A percentile compares a stretch with the other conserved stretches of the same genome.
Evolutionary conservation across 92 coral and sea anemone species (phyloP).

Genomic region (Phenganax stokvisi): DNA sequence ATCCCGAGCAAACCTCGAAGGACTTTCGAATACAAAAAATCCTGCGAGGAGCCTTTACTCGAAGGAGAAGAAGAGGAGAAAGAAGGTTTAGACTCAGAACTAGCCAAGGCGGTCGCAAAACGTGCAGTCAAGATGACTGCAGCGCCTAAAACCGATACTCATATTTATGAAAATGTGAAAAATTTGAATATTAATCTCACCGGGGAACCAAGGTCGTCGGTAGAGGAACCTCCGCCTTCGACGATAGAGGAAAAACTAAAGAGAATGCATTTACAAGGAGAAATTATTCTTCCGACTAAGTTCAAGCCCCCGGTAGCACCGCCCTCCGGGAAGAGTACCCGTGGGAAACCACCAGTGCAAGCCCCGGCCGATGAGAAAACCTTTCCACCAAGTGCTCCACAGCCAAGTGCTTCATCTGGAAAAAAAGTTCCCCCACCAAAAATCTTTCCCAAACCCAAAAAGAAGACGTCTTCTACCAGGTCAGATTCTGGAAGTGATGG

Average conservation of each 20-base stretch:
- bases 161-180: slow-evolving; percentile 33
- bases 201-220: slow-evolving; percentile 18
- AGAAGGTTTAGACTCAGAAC: slow-evolving; percentile 24
- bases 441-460: slow-evolving; percentile 33
- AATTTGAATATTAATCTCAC: background rate
- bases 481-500: slow-evolving; percentile 10
- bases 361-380: background rate
- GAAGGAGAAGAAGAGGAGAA: slow-evolving; percentile 18
- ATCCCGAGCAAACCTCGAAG: slow-evolving; percentile 43
- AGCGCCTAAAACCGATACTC: slow-evolving; percentile 5
- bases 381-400: background rate
- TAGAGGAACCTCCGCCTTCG: slow-evolving; percentile 25
- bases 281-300: slow-evolving; percentile 29
- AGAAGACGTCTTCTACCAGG: slow-evolving; percentile 5
- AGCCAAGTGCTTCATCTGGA: background rate
- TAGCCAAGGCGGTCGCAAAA: slow-evolving; percentile 33
- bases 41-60: slow-evolving; percentile 33
- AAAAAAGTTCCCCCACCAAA: slow-evolving; percentile 24
- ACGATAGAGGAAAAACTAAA: slow-evolving; percentile 34
- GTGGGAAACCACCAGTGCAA: slow-evolving; percentile 4
- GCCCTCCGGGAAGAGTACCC: slow-evolving; percentile 15
- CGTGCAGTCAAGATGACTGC: slow-evolving; percentile 32
- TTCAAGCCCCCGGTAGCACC: slow-evolving; percentile 31
- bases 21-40: slow-evolving; percentile 24
- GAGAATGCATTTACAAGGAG: slow-evolving; percentile 13